Evolutionary conservation across 2,888 invertebrate species (phyloP), one percentile per base, ranked within the genome.

Genomic region (Argynnis bischoffii): DNA sequence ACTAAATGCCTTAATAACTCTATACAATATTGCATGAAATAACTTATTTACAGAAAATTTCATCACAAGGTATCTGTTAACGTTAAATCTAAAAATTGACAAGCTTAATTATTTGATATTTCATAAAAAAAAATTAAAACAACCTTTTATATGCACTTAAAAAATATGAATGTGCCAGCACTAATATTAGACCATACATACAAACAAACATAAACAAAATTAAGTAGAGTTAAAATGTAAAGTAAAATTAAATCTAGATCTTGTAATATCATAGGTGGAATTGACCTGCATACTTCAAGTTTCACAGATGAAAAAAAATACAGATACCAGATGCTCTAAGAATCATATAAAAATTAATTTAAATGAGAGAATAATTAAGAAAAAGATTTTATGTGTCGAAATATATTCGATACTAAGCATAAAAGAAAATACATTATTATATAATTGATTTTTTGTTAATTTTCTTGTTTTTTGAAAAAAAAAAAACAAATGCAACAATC

Each of bases 21-120:
- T 61, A 18, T 64, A 66, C 48, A 59, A 54, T 69, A 69, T 41
- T 41, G 35, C 55, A 59, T 59, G 68, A 75, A 71, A 74, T 69
- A 71, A 70, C 69, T 63, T 79, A 79, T 79, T 73, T 80, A 79
- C 79, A 79, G 67, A 76, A 67, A 74, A 80, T 79, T 78, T 78
- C 75, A 77, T 81, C 77, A 79, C 79, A 80, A 70, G 63, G 60
- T 81, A 79, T 70, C 66, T 63, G 61, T 63, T 66, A 63, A 50
- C 35, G 35, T 41, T 41, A 41, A 46, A 56, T 41, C 57, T 70
- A 69, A 21, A 46, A 56, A 67, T 63, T 48, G 55, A 54, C 59
- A 63, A 64, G 41, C 47, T 57, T 57, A 51, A n/a, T 59, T 56
- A 48, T 70, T 64, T 60, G 68, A 31, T 55, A 63, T 51, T 67